These are phyloP conservation scores for Boloria selene DNA, from an alignment of 2,888 invertebrate species.

Conservation along the genomic window DNA sequence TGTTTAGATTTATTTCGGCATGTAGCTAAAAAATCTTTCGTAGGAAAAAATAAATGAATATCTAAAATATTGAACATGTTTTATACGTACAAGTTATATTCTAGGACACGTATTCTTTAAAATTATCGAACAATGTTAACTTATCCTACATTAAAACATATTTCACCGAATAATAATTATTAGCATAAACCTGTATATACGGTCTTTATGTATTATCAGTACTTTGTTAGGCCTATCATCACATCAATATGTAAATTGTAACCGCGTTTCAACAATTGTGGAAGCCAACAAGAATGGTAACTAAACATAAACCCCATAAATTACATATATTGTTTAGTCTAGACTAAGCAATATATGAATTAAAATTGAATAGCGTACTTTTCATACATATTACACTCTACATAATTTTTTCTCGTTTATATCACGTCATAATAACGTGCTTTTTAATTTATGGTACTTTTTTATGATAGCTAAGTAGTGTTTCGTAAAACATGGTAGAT, in stretches of 20 bases:
- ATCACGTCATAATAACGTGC: neutral
- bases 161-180: too few relatives aligned
- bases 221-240: constrained; percentile 40
- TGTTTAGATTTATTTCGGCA: too few relatives aligned
- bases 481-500: constrained; percentile 21
- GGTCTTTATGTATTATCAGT: constrained; percentile 16
- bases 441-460: neutral
- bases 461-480: constrained; percentile 1
- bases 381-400: too few relatives aligned
- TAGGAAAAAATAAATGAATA: too few relatives aligned
- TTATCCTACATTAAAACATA: too few relatives aligned
- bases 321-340: constrained; percentile 37
- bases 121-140: too few relatives aligned
- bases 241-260: constrained; percentile 36
- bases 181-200: too few relatives aligned
- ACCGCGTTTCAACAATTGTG: constrained; percentile 39
- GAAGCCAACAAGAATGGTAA: constrained; percentile 36
- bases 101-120: too few relatives aligned
- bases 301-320: constrained; percentile 37
- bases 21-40: too few relatives aligned
- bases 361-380: constrained; percentile 35
- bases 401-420: too few relatives aligned
- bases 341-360: constrained; percentile 39
- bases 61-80: too few relatives aligned
- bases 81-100: too few relatives aligned